These are phyloP conservation scores for Megastigmus dorsalis DNA, from an alignment of 2,888 invertebrate species.

Conservation along the genomic window DNA sequence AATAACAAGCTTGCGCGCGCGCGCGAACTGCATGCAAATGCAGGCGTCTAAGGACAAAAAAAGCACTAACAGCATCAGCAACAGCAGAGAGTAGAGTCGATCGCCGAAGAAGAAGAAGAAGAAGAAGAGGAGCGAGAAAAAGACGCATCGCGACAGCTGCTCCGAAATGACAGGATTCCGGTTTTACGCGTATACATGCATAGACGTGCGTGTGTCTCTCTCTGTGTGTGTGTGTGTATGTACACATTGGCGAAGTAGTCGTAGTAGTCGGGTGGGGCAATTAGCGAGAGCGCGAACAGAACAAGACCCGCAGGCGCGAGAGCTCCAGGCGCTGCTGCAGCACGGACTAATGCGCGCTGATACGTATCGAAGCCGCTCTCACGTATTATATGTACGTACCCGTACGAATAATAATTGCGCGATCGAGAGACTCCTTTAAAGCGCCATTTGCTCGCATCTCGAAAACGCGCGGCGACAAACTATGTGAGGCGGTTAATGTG, in stretches of 20 bases:
- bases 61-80: too few species aligned
- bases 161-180: slow-evolving; percentile 42
- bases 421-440: neutral
- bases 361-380: slow-evolving; percentile 63
- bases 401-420: neutral
- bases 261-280: slow-evolving; percentile 60
- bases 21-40: too few species aligned
- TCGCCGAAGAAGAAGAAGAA: too few species aligned
- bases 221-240: too few species aligned
- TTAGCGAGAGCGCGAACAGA: slow-evolving; percentile 63
- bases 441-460: too few species aligned
- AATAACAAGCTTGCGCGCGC: too few species aligned
- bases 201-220: slow-evolving; percentile 5
- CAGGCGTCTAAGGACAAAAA: too few species aligned
- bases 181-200: slow-evolving; percentile 50
- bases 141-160: slow-evolving; percentile 7
- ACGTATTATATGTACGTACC: too few species aligned
- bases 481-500: too few species aligned
- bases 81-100: too few species aligned
- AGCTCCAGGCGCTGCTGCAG: too few species aligned
- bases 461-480: neutral
- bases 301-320: slow-evolving; percentile 41
- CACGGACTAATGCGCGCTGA: slow-evolving; percentile 54
- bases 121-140: slow-evolving; percentile 5
- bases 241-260: too few species aligned